These are phyloP conservation scores for Brachionus sp. DNA, from an alignment of 1,140 invertebrate genomes.

Conservation along the genomic window DNA sequence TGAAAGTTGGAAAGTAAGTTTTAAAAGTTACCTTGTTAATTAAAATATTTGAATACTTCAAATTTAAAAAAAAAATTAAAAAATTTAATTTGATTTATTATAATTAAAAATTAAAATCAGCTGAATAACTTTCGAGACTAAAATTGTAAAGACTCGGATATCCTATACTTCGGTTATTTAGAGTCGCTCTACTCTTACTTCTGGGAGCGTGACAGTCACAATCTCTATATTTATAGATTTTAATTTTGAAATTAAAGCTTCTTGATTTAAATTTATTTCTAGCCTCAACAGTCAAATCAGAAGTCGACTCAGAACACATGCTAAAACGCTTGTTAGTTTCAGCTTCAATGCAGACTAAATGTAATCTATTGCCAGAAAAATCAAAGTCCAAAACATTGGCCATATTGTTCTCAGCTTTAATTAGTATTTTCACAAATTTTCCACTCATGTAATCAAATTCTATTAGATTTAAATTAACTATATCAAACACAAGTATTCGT, in stretches of 20 bases:
- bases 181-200: neutral
- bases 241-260: slow-evolving; percentile 12
- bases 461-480: neutral
- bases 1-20: too few species aligned
- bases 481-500: neutral
- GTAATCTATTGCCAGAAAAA: neutral
- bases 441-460: slow-evolving; percentile 12
- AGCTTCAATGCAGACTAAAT: neutral
- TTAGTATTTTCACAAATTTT: neutral
- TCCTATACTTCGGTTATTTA: neutral
- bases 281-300: neutral
- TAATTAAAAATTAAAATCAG: slow-evolving; percentile 14
- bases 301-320: neutral
- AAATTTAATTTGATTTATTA: too few species aligned
- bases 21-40: too few species aligned
- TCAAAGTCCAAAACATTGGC: neutral
- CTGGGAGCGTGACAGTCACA: neutral
- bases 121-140: slow-evolving; percentile 27
- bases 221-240: slow-evolving; percentile 15
- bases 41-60: too few species aligned
- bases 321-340: neutral
- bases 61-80: too few species aligned
- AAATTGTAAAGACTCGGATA: slow-evolving; percentile 11
- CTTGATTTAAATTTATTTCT: neutral
- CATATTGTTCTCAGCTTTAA: slow-evolving; percentile 9